Conservation (phyloP, 2,888 invertebrate species). For the Apomyelois bistriatella region DNA sequence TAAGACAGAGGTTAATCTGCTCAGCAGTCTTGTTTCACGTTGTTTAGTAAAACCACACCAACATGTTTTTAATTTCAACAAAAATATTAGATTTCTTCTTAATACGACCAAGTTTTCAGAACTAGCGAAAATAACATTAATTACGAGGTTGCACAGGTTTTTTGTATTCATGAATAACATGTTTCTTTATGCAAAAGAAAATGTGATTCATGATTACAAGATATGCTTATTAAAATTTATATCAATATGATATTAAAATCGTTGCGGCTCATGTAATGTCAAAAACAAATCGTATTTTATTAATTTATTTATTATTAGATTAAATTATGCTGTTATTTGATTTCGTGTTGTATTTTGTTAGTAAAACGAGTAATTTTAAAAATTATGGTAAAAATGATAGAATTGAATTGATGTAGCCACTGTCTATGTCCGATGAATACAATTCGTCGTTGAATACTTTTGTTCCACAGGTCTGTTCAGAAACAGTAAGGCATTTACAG, state of each 20-base stretch:
- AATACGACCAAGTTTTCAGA: background rate
- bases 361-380: constrained; percentile 45
- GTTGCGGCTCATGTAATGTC: constrained; percentile 64
- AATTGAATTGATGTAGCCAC: constrained; percentile 30
- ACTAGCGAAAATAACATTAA: background rate
- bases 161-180: constrained; percentile 40
- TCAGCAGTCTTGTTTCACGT: no score
- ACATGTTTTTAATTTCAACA: background rate
- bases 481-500: constrained; percentile 11
- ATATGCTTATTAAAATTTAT: constrained; percentile 53
- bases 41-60: no score
- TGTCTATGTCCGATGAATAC: constrained; percentile 13
- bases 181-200: constrained; percentile 3
- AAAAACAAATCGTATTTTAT: constrained; percentile 45
- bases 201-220: constrained; percentile 45
- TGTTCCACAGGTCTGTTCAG: background rate
- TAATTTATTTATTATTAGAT: constrained; percentile 68
- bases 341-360: constrained; percentile 45
- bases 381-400: constrained; percentile 29
- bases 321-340: constrained; percentile 55
- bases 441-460: background rate
- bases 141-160: background rate
- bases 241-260: constrained; percentile 74
- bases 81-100: background rate
- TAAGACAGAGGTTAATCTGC: no score